phyloP scores from a whole-genome alignment of 2,797 vertebrate genomes.

The Rhodeus uyekii region DNA sequence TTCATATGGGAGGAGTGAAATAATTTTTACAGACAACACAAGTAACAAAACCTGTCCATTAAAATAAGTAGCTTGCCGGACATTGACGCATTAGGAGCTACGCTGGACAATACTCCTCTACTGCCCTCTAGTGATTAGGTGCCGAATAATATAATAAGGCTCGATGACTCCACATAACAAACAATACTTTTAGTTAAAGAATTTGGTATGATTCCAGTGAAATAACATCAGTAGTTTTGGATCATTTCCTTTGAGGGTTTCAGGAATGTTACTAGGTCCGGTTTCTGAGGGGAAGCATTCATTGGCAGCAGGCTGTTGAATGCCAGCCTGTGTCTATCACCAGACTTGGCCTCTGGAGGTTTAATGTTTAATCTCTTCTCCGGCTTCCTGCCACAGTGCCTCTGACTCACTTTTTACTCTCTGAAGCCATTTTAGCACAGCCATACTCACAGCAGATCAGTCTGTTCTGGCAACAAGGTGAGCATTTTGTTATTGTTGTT shows the following conservation, averaged over 20 bases:
- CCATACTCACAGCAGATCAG: background rate
- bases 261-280: background rate
- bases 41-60: background rate
- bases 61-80: background rate
- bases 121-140: constrained; percentile 69
- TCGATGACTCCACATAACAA: background rate
- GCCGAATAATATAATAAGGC: background rate
- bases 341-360: constrained; percentile 55
- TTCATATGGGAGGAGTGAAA: background rate
- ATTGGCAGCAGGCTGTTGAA: constrained; percentile 48
- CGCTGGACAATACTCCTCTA: constrained; percentile 47
- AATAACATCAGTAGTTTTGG: background rate
- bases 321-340: constrained; percentile 57
- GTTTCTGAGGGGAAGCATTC: constrained; percentile 49
- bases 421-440: constrained; percentile 36
- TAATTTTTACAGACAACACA: background rate
- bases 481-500: constrained; percentile 19
- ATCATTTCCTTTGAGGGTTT: background rate
- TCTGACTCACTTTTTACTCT: constrained; percentile 9
- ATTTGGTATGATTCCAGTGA: background rate
- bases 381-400: constrained; percentile 50
- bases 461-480: constrained; percentile 11
- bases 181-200: background rate
- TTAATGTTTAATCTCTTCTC: constrained; percentile 75
- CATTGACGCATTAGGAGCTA: background rate